These are phyloP conservation scores for Trachelus troglodyta DNA, from an alignment of 2,888 invertebrate species.

Conservation along the genomic window DNA sequence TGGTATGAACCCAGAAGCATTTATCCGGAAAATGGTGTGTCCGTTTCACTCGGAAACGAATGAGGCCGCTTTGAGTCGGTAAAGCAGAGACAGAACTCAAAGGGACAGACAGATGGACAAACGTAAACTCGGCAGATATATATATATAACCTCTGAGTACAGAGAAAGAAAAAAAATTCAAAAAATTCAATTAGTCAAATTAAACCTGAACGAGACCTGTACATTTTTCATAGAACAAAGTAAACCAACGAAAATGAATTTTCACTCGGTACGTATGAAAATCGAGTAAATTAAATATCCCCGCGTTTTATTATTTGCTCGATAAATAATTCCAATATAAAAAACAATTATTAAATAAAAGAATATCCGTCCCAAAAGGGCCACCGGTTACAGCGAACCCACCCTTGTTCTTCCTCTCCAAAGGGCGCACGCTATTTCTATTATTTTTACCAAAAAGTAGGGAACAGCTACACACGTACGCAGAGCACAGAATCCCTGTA, in stretches of 20 bases:
- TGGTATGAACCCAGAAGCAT: not conserved
- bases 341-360: not conserved
- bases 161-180: not conserved
- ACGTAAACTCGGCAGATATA: not conserved
- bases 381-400: not conserved
- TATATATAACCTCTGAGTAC: not conserved
- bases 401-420: not conserved
- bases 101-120: not conserved
- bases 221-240: not conserved
- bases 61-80: not conserved
- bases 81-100: not conserved
- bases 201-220: not conserved
- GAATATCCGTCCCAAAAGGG: not conserved
- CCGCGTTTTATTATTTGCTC: not conserved
- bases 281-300: not conserved
- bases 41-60: not conserved
- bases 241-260: no score
- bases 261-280: not conserved
- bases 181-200: not conserved
- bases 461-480: no score
- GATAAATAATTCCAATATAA: not conserved
- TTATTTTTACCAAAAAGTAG: constrained; percentile 28
- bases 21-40: not conserved
- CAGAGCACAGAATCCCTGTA: not conserved
- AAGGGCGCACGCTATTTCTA: constrained; percentile 21